Evolutionary conservation across 2,113 vertebrate species (phyloP).

Genomic region (Pluvianellus socialis): DNA sequence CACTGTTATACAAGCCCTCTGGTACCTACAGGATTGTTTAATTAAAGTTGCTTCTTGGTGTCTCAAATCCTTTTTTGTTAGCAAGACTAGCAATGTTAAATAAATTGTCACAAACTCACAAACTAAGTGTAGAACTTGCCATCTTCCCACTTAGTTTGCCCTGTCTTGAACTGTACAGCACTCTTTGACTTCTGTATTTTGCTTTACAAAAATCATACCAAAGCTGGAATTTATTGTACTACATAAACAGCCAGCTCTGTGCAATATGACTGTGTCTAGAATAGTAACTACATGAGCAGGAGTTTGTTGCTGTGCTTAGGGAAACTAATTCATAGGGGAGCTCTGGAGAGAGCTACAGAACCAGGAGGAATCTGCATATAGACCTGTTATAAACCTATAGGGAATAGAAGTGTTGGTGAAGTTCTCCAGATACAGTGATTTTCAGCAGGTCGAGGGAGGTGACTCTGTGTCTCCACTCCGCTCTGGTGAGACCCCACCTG

Average conservation of each 20-base stretch:
- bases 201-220: background rate
- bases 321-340: background rate
- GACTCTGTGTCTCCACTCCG: background rate
- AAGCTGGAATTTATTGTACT: background rate
- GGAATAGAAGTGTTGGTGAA: background rate
- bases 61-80: background rate
- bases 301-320: background rate
- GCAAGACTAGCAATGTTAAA: background rate
- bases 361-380: background rate
- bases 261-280: background rate
- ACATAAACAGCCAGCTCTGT: background rate
- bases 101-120: background rate
- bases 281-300: background rate
- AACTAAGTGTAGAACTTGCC: background rate
- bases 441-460: background rate
- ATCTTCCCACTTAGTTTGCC: background rate
- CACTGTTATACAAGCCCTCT: background rate
- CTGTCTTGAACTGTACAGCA: background rate
- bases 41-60: background rate
- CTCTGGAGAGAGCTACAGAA: background rate
- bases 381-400: background rate
- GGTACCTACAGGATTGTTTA: background rate
- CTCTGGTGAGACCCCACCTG: background rate
- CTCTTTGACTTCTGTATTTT: background rate
- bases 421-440: background rate